Conservation (phyloP, 2,113 vertebrate species). For the Nycticorax nycticorax region DNA sequence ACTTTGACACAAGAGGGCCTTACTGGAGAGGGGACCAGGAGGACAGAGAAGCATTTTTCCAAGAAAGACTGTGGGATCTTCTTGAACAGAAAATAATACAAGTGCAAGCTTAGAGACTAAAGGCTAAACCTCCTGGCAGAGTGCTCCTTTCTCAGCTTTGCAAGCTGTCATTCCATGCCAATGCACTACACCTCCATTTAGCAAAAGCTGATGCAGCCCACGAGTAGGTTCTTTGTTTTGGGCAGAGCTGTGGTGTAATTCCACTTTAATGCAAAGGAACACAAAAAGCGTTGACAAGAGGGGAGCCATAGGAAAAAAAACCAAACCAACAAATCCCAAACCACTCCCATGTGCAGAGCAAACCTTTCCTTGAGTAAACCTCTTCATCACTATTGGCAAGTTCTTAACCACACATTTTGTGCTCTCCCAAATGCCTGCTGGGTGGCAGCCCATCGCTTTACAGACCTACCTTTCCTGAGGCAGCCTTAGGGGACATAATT, state of each 20-base stretch:
- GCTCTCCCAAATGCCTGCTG: background rate
- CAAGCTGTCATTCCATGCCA: background rate
- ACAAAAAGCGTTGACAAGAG: background rate
- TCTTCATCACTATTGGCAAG: background rate
- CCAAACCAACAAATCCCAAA: background rate
- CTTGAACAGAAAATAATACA: background rate
- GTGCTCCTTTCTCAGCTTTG: background rate
- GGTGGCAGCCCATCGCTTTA: background rate
- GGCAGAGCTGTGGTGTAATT: background rate
- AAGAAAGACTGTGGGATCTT: background rate
- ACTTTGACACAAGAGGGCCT: background rate
- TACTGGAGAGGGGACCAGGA: background rate
- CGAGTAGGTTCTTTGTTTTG: background rate
- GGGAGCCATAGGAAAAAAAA: background rate
- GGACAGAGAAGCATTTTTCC: background rate
- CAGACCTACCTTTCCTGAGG: background rate
- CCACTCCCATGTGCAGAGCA: background rate
- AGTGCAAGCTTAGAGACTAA: background rate
- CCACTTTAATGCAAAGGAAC: background rate
- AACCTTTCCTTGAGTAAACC: background rate
- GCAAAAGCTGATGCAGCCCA: background rate
- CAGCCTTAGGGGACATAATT: background rate
- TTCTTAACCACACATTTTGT: background rate
- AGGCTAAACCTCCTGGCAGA: background rate
- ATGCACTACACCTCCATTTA: background rate